phyloP scores from a whole-genome alignment of 2,113 vertebrate species.

The Callipepla californica region DNA sequence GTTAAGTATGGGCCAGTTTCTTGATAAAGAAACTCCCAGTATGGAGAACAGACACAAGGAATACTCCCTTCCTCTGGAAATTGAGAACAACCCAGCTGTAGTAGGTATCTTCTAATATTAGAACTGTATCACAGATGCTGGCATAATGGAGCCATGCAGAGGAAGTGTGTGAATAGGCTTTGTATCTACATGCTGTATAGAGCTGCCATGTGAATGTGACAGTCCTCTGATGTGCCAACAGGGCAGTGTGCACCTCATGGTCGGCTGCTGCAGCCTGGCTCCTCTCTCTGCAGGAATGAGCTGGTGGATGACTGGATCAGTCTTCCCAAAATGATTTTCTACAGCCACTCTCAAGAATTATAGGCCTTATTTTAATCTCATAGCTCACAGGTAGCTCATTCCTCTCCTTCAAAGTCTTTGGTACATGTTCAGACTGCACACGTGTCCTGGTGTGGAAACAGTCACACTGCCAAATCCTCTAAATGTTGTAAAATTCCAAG shows the following conservation, averaged over 20 bases:
- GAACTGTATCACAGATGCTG: neutral
- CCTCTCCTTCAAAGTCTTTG: accelerated
- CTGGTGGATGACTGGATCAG: neutral
- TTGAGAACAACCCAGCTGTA: neutral
- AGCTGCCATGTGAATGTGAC: accelerated
- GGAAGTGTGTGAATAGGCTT: neutral
- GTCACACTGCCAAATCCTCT: conserved; percentile 44
- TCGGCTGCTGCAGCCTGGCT: neutral
- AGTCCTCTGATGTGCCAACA: neutral
- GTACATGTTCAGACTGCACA: neutral
- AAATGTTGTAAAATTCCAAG: conserved; percentile 77
- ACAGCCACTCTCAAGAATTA: neutral
- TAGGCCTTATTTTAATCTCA: neutral
- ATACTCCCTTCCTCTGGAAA: neutral
- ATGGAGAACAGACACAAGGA: neutral
- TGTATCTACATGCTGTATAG: neutral
- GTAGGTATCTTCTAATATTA: neutral
- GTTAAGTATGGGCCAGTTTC: neutral
- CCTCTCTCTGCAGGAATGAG: neutral
- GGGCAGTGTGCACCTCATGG: accelerated
- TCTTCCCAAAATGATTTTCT: neutral
- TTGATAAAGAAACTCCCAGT: neutral
- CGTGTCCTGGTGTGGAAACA: conserved; percentile 12
- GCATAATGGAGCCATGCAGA: neutral
- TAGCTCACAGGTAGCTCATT: neutral